Base-by-base conservation (phyloP, 2,888 invertebrate genomes). In the Agrochola lychnidis region DNA sequence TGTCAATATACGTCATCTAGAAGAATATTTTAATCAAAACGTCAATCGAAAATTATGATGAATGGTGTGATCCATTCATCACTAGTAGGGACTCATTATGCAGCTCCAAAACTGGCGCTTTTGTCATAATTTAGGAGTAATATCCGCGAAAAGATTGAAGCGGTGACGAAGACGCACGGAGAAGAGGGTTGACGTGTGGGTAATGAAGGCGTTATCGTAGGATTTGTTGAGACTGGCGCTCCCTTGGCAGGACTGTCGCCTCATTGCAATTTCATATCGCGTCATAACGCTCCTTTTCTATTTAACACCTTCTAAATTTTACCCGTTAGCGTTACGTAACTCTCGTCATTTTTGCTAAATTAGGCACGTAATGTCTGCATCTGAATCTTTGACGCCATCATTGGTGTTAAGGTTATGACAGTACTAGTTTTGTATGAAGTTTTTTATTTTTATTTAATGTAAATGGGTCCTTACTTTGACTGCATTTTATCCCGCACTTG, bases 141-240 rank as follows among this genome's bases (percentile, higher is more conserved):
- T 96, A 95, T 96, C 95, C 95, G 95, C 92, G 92, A 94, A 95
- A 94, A 96, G 95, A 96, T 96, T 95, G 95, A 94, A 93, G 94
- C 87, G 90, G 91, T 93, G 94, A 94, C 94, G 93, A 92, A 94
- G 94, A 95, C 93, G 92, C 85, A 87, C 76, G 89, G 87, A 92
- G 96, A 96, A 92, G 95, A 95, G 96, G 96, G 96, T 96, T 94
- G 96, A 96, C 96, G 92, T 94, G 93, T 92, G 92, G 92, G 94
- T 95, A 95, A 96, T 96, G 95, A 95, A 95, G 94, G 93, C 91
- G 91, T 94, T 95, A 94, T 93, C 93, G 92, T 90, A 88, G 92
- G 93, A 94, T 95, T 94, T 94, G 94, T 93, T 88, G 91, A 84
- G 87, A 77, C 73, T 82, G 57, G 63, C 63, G 81, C 87, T 81